Conservation (phyloP, 2,888 invertebrate species). For the Tachystola acroxantha region DNA sequence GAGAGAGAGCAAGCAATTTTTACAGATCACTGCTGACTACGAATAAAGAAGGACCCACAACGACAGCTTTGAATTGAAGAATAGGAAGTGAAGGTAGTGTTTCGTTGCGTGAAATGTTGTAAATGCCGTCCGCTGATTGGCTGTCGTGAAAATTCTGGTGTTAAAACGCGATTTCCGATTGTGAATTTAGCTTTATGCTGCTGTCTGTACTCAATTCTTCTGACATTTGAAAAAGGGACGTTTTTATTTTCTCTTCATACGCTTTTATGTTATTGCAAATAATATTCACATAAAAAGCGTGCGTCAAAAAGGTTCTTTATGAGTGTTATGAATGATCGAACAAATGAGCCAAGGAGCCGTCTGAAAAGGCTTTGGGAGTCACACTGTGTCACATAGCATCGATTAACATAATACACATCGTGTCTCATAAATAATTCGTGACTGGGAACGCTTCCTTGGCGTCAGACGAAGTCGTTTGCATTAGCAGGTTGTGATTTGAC, state of each 20-base stretch:
- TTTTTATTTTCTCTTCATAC: not conserved
- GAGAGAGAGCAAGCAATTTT: too few species aligned
- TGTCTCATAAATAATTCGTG: constrained; percentile 24
- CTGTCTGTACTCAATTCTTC: too few species aligned
- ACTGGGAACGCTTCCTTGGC: constrained; percentile 7
- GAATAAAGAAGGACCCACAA: too few species aligned
- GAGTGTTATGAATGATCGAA: constrained; percentile 15
- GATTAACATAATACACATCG: constrained; percentile 19
- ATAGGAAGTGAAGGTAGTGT: too few species aligned
- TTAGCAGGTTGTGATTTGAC: not conserved
- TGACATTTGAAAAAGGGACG: constrained; percentile 5
- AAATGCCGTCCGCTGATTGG: too few species aligned
- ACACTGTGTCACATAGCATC: constrained; percentile 11
- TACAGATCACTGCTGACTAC: too few species aligned
- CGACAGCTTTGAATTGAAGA: too few species aligned
- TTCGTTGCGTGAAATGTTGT: too few species aligned
- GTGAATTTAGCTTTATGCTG: too few species aligned
- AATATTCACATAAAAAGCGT: constrained; percentile 9
- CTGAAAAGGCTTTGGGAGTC: constrained; percentile 15
- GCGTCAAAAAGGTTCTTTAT: constrained; percentile 12
- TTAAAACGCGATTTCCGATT: too few species aligned
- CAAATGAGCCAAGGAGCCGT: constrained; percentile 14
- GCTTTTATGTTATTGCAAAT: constrained; percentile 7
- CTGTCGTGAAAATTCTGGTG: too few species aligned
- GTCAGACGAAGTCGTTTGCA: too few species aligned